Evolutionary conservation across 2,113 vertebrate genomes (phyloP).

Genomic region (Fregata magnificens): DNA sequence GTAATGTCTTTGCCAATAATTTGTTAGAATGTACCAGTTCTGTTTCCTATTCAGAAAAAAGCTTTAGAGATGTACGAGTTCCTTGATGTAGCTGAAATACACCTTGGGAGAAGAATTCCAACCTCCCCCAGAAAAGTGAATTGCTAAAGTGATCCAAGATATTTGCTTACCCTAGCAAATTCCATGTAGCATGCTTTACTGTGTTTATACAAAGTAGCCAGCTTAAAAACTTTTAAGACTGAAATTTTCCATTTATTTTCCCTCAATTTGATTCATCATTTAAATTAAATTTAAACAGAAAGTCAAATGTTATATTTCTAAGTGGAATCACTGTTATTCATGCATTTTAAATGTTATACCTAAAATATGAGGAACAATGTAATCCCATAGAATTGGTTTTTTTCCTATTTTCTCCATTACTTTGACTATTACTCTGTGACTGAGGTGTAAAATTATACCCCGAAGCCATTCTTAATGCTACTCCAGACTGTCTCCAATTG

Average conservation of each 20-base stretch:
- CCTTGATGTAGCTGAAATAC: neutral
- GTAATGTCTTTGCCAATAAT: neutral
- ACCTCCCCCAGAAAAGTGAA: neutral
- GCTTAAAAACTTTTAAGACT: neutral
- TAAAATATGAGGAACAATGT: neutral
- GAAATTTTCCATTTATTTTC: neutral
- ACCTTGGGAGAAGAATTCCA: neutral
- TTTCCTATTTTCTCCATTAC: neutral
- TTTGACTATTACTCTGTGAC: neutral
- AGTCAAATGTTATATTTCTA: neutral
- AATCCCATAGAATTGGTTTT: neutral
- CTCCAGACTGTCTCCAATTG: neutral
- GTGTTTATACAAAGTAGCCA: neutral
- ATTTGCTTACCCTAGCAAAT: neutral
- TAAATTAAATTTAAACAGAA: neutral
- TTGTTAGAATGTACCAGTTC: neutral
- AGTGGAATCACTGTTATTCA: neutral
- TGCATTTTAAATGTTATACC: neutral
- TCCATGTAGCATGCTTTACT: neutral
- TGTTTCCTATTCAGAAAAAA: neutral
- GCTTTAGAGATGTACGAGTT: neutral
- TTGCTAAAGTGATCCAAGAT: neutral
- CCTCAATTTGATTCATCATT: neutral
- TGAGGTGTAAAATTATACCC: neutral
- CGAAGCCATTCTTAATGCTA: neutral